Evolutionary conservation across 2,797 vertebrate genomes (phyloP), one percentile per base, ranked within the genome.

Genomic region (Chelon auratus): DNA sequence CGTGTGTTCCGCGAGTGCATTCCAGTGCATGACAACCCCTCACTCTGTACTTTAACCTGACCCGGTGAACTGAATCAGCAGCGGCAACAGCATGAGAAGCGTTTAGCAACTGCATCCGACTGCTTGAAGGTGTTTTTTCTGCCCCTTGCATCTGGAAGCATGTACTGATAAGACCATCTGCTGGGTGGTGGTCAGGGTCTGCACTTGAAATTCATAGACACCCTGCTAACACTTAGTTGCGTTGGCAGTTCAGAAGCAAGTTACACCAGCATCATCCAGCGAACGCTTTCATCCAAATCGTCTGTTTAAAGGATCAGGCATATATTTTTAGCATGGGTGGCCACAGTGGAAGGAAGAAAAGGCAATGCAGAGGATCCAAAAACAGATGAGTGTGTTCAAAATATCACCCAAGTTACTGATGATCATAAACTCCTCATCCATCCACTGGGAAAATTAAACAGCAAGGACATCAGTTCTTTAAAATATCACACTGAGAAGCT

Each of bases 61-160:
- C 68, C 59, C 65, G 71, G 48, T 76, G 56, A 80, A 68, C 74
- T 70, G 60, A 72, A 72, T 82, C 43, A 74, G 36, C 50, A 43
- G 56, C 15, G 39, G 18, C 14, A 60, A 3, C 65, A 58, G 48
- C 8, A n/a, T 2, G 2, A 5, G 14, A 14, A 36, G 39, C 14
- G 9, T 72, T 72, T 18, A 45, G 68, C n/a, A 7, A 12, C 20
- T 8, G 4, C 0, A 3, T 68, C 50, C 0, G 20, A 43, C 61
- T 37, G 72, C 64, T 33, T 22, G 17, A 54, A 37, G 62, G 18
- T 1, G 0, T 36, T 37, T 60, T 36, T 37, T 60, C 37, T 53
- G 26, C 37, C 42, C 47, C 65, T 58, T 69, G 71, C 17, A 15
- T 36, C 17, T 22, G 48, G 48, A 18, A 17, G 48, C 5, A 22